phyloP scores from a whole-genome alignment of 1,140 invertebrate species.

The Lucilia cuprina region DNA sequence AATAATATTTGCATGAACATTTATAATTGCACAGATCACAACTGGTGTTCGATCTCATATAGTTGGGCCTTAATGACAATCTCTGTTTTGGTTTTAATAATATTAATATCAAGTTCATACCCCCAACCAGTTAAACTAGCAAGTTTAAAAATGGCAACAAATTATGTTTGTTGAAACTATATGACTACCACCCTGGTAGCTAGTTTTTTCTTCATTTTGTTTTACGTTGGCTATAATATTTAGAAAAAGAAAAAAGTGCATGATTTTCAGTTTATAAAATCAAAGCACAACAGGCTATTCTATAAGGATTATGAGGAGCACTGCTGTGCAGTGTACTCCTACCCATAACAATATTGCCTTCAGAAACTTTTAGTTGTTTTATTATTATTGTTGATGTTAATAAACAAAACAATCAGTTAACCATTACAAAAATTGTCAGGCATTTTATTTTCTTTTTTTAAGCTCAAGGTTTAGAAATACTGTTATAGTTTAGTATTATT shows the following conservation, averaged over 20 bases:
- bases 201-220: background rate
- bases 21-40: too few relatives aligned
- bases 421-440: background rate
- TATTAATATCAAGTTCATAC: too few relatives aligned
- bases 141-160: too few relatives aligned
- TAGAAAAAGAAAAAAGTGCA: background rate
- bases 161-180: too few relatives aligned
- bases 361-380: background rate
- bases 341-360: background rate
- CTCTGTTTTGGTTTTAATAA: too few relatives aligned
- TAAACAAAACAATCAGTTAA: slow-evolving; percentile 11
- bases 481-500: background rate
- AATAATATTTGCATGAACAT: too few relatives aligned
- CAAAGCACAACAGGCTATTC: background rate
- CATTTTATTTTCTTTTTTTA: background rate
- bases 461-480: background rate
- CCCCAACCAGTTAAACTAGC: too few relatives aligned
- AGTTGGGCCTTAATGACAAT: too few relatives aligned
- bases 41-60: too few relatives aligned
- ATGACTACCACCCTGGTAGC: background rate
- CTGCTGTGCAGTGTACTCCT: background rate
- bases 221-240: background rate
- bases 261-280: background rate
- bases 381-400: background rate
- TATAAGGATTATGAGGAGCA: too few relatives aligned